A percentile compares a stretch with the other conserved stretches of the same genome.
These are phyloP conservation scores for Pristionchus entomophagus DNA, from an alignment of 2,888 invertebrate genomes.

Conservation along the genomic window DNA sequence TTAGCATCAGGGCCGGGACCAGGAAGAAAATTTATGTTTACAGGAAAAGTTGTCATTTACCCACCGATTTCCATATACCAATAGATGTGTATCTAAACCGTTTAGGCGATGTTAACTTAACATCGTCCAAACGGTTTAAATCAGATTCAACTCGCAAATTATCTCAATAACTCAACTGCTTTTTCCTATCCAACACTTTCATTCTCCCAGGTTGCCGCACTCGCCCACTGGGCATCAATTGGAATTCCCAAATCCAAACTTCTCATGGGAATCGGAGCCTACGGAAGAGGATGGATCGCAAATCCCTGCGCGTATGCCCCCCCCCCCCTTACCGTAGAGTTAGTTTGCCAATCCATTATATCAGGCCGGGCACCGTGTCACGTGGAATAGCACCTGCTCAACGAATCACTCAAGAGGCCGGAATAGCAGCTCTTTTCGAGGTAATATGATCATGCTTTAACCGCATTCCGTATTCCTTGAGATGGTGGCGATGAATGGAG, in stretches of 20 bases:
- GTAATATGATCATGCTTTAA: background rate
- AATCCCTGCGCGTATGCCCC: conserved; percentile 2
- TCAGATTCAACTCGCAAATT: no score
- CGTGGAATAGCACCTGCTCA: conserved; percentile 1
- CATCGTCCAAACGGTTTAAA: no score
- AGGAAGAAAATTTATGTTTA: no score
- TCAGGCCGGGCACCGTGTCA: background rate
- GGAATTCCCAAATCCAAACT: conserved; percentile 33
- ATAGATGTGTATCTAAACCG: no score
- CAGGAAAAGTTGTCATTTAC: no score
- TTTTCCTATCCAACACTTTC: background rate
- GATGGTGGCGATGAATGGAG: background rate
- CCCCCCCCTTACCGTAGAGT: background rate
- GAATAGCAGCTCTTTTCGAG: conserved; percentile 42
- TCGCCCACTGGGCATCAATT: conserved; percentile 25
- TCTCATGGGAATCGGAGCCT: conserved; percentile 40
- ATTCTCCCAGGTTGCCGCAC: background rate
- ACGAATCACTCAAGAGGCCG: conserved; percentile 25
- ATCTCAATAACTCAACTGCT: no score
- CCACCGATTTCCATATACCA: no score
- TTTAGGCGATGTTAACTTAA: no score
- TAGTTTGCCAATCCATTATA: background rate
- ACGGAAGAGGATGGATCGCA: conserved; percentile 46
- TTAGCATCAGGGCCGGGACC: no score
- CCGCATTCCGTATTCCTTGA: background rate